Evolutionary conservation across 2,113 vertebrate species (phyloP), one percentile per base, ranked within the genome.

Genomic region (Gavia stellata): DNA sequence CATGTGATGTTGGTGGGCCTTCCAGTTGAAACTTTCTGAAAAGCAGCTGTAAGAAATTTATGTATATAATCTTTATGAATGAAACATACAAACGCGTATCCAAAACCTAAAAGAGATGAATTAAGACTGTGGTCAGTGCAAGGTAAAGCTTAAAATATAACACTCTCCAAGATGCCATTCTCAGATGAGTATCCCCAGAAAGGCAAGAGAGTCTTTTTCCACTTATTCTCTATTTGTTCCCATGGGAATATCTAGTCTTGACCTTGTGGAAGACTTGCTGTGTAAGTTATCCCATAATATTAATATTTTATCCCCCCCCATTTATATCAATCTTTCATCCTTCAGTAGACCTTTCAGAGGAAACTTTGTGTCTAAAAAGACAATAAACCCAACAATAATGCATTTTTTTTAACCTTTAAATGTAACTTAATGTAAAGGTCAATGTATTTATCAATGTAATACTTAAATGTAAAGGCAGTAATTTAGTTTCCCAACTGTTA

Each of bases 401-500:
- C 24, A 12, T 58, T 79, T 80, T 44, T 93, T 86, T 58, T 78
- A 93, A 86, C 73, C 59, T 96, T 86, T 84, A 58, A 61, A 24
- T 65, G 31, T 80, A 94, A 67, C 80, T 45, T 92, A 96, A 96
- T 96, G 71, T 63, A 91, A 96, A 97, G 96, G 96, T 96, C 94
- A 96, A 95, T 97, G 72, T 95, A 92, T 97, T 97, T 97, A 86
- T 97, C 94, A 96, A 84, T 91, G 74, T 77, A 96, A 96, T 96
- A 87, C 68, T 98, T 95, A 95, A 97, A 96, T 96, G 77, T 97
- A 97, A 97, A 96, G 72, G 72, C 93, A 97, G 65, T 96, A 94
- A 97, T 97, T 98, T 97, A 95, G 94, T 96, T 97, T 96, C 80
- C 75, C 18, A 55, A 74, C 87, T 96, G 94, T 85, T 97, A 94